These are phyloP conservation scores for Aproaerema taeniolella DNA, from an alignment of 2,888 invertebrate genomes.

Conservation along the genomic window DNA sequence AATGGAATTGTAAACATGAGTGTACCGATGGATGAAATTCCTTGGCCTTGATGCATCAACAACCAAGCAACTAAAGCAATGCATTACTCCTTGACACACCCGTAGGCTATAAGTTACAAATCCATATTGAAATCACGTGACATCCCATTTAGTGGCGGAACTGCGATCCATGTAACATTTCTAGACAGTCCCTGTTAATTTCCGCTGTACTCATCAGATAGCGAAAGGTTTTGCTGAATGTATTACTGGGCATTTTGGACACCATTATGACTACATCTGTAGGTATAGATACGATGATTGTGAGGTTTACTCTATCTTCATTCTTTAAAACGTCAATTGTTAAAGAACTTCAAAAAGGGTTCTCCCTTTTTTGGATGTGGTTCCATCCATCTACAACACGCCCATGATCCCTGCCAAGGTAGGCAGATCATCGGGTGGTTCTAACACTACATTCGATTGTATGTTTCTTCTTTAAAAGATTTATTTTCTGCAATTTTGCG, in stretches of 20 bases:
- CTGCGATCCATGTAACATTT: constrained; percentile 12
- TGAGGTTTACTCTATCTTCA: too few relatives aligned
- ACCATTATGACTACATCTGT: background rate
- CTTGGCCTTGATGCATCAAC: too few relatives aligned
- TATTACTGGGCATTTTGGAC: background rate
- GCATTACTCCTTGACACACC: constrained; percentile 1
- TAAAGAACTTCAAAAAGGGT: background rate
- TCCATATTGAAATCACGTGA: constrained; percentile 8
- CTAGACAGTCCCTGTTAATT: constrained; percentile 19
- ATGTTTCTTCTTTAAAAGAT: too few relatives aligned
- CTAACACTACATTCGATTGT: too few relatives aligned
- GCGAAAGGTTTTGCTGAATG: background rate
- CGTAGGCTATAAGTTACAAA: constrained; percentile 1
- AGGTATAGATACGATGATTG: background rate
- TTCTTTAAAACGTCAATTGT: too few relatives aligned
- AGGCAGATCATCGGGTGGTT: too few relatives aligned
- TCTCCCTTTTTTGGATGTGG: background rate
- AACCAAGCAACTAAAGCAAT: too few relatives aligned
- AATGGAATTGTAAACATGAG: too few relatives aligned
- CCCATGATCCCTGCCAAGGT: background rate
- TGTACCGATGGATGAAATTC: too few relatives aligned
- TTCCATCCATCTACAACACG: background rate
- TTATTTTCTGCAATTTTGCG: too few relatives aligned
- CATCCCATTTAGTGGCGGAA: constrained; percentile 18
- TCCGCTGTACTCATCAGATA: constrained; percentile 10